Base-by-base conservation (phyloP, 2,888 invertebrate species). In the Hemaris fuciformis region DNA sequence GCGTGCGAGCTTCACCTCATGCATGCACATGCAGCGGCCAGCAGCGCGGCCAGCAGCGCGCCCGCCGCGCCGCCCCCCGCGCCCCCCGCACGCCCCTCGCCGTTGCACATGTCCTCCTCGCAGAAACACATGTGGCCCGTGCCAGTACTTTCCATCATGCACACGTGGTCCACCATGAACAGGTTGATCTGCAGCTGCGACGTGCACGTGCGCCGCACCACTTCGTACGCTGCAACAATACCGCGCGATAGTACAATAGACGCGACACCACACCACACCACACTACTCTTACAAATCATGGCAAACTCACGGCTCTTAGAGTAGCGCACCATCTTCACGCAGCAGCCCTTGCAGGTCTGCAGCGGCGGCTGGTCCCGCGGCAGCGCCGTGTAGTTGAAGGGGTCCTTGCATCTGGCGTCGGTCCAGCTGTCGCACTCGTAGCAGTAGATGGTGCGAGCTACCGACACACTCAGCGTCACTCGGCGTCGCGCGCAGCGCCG, bases 71-170 rank as follows among this genome's bases (percentile, higher is more conserved):
- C n/a, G n/a, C 81, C 74, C 69, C 76, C 73, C 78, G 77, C 74
- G 79, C 77, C 76, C 76, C 81, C 76, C 63, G 79, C 72, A 18
- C 2, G 18, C 66, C 76, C 68, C 62, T 84, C 84, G 60, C 74
- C 67, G 92, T 98, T 98, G 94, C 98, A 98, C 96, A 97, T 97
- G 94, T 98, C 98, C 94, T 98, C 98, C 94, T 98, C 98, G 94
- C 98, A 98, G 95, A 98, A 98, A 94, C 98, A 98, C 98, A 98
- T 98, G 95, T 98, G 98, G 93, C 98, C 98, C 88, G 96, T 97
- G 94, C 98, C 98, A 94, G 97, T 97, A 95, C 98, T 97, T 96
- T 98, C 98, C 96, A 97, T 97, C 98, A 98, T 98, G 96, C 98
- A 98, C 94, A 98, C 98, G 94, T 98, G 98, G 93, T 98, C 98